Base-by-base conservation (phyloP, 2,113 vertebrate genomes). In the Onychostoma macrolepis region DNA sequence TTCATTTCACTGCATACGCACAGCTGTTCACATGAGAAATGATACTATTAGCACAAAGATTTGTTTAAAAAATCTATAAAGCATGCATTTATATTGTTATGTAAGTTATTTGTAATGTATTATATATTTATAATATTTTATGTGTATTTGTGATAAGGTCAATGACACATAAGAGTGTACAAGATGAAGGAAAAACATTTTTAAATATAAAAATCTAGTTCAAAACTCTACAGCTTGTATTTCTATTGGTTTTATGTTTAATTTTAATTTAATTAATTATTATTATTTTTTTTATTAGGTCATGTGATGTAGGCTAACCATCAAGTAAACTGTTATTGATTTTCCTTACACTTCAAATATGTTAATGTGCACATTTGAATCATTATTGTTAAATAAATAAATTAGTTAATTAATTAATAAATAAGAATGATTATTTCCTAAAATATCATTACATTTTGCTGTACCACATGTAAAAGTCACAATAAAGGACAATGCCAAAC, bases 11-110 rank as follows among this genome's bases (percentile, higher is more conserved):
- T 74, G 50, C 21, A 28, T 72, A 58, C 2, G 9, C 69, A 75
- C n/a, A 41, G 48, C 28, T 86, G n/a, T 43, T 82, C 41, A 69
- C 0, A 63, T 43, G 15, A 69, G n/a, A 48, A 81, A 80, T 80
- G 2, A 80, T 38, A 30, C n/a, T 78, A n/a, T 78, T 9, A 79
- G 77, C 19, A 56, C 17, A 26, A 6, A 1, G 36, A 15, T 69
- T 36, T 69, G 6, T 33, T 69, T 69, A 36, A 69, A 65, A 65
- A 67, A 15, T 6, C 28, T 15, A 6, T 33, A 6, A 67, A 67
- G 26, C 65, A 28, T 38, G 3, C 11, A 43, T 41, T 74, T 74
- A 10, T 38, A 24, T 74, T 9, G 38, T 74, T 41, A 21, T 6
- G 33, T 1, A 74, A 43, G 33, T 74, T 24, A 43, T 74, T 74